A percentile compares a stretch with the other conserved stretches of the same genome.
These are phyloP conservation scores for Diaprepes abbreviatus DNA, from an alignment of 2,888 invertebrate genomes.

Conservation along the genomic window DNA sequence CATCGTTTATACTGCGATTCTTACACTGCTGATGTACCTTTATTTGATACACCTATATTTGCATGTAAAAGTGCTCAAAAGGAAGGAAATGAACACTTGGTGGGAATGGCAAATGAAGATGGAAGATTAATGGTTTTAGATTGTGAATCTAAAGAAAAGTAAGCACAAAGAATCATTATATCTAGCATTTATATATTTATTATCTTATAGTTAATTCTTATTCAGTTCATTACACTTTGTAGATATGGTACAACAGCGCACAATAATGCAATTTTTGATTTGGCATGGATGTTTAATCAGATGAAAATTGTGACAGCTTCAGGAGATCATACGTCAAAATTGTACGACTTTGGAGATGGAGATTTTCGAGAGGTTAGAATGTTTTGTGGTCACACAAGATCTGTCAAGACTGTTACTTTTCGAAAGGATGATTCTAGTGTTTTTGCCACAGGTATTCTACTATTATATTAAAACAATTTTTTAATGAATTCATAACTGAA, in stretches of 20 bases:
- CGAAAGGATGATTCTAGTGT: conserved; percentile 78
- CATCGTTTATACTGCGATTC: conserved; percentile 26
- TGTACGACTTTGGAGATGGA: conserved; percentile 79
- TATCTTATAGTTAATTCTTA: no score
- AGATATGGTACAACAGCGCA: conserved; percentile 75
- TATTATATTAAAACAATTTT: no score
- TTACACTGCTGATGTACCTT: conserved; percentile 7
- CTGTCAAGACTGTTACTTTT: conserved; percentile 87
- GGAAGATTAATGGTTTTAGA: conserved; percentile 79
- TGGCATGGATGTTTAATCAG: conserved; percentile 86
- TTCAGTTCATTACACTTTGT: conserved; percentile 19
- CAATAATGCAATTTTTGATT: conserved; percentile 90
- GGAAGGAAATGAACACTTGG: conserved; percentile 72
- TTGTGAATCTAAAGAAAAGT: conserved; percentile 50
- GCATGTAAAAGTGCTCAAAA: conserved; percentile 82
- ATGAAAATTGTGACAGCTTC: conserved; percentile 88
- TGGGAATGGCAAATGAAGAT: conserved; percentile 90
- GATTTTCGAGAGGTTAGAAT: conserved; percentile 68
- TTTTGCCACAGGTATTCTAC: conserved; percentile 84
- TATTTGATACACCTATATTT: conserved; percentile 79
- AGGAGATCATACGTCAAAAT: conserved; percentile 84
- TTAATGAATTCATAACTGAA: no score
- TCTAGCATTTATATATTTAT: no score
- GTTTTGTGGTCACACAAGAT: conserved; percentile 85
- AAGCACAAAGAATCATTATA: conserved; percentile 13